Base-by-base conservation (phyloP, 2,113 vertebrate genomes). In the Raja brachyura region DNA sequence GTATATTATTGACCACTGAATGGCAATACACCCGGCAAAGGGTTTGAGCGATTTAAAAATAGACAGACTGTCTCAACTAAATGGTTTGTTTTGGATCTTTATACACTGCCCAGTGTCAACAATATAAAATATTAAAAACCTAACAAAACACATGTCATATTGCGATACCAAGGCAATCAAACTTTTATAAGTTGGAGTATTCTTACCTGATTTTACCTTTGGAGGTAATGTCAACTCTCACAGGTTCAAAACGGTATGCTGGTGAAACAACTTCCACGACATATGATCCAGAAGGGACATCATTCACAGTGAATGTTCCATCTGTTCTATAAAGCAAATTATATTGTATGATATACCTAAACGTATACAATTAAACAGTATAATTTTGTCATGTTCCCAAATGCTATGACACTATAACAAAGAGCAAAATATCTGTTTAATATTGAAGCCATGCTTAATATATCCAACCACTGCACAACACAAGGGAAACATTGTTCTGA, bases 131-230 rank as follows among this genome's bases (percentile, higher is more conserved):
- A 14, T n/a, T 31, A 18, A 31, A 77, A 76, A 77, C 70, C 70
- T 73, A 73, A 20, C 70, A 73, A 73, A 20, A 73, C 22, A 22
- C 70, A 73, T 25, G 31, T 25, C 9, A 56, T 18, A 48, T 28
- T 74, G n/a, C 20, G 20, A 90, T 56, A 92, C 79, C 28, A 90
- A 76, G 63, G 10, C 33, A 77, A 25, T 33, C 33, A 68, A 63
- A 28, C 28, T n/a, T 70, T 25, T 13, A 59, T 31, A 28, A 81
- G 14, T 93, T 68, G 48, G 73, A 54, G 59, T 11, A 93, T 4
- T 6, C 94, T 96, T 95, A 99, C 99, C 98, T 98, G 98, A 99
- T 99, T 97, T 99, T 99, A 70, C 99, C 99, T 95, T 99, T 99
- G 93, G 99, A 98, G 92, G 99, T 99, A 94, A 99, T 99, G 94